These are phyloP conservation scores for Tautogolabrus adspersus DNA, from an alignment of 2,113 vertebrate species.

Conservation along the genomic window DNA sequence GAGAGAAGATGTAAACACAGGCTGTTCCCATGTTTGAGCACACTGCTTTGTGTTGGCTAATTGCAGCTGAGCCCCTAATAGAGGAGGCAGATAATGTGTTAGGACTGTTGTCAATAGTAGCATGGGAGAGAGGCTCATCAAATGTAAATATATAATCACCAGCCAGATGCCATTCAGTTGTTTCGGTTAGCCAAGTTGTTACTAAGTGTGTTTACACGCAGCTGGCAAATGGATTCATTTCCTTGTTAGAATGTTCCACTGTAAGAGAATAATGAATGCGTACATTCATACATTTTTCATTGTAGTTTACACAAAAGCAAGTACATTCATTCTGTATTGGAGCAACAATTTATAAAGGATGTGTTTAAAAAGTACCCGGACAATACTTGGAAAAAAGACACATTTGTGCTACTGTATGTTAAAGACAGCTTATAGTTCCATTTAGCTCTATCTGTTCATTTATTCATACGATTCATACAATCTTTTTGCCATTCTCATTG, in stretches of 20 bases:
- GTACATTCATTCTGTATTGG: neutral
- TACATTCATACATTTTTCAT: conserved; percentile 22
- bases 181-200: conserved; percentile 18
- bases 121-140: conserved; percentile 22
- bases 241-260: conserved; percentile 8
- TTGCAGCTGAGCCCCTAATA: conserved; percentile 38
- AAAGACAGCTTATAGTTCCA: too few species aligned
- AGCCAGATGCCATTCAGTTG: conserved; percentile 48
- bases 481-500: neutral
- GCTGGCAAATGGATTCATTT: conserved; percentile 19
- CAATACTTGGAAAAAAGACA: neutral
- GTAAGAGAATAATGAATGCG: neutral
- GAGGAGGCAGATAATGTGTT: conserved; percentile 41
- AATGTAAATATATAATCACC: conserved; percentile 52
- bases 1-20: conserved; percentile 50
- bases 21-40: conserved; percentile 40
- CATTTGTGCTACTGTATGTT: too few species aligned
- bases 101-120: conserved; percentile 34
- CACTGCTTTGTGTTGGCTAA: conserved; percentile 44
- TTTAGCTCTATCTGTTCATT: too few species aligned
- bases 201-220: conserved; percentile 11
- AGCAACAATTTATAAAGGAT: neutral
- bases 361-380: neutral
- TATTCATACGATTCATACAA: too few species aligned
- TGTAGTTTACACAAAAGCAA: conserved; percentile 14